Conservation (phyloP, 2,113 vertebrate genomes). For the Eretmodus cyanostictus region DNA sequence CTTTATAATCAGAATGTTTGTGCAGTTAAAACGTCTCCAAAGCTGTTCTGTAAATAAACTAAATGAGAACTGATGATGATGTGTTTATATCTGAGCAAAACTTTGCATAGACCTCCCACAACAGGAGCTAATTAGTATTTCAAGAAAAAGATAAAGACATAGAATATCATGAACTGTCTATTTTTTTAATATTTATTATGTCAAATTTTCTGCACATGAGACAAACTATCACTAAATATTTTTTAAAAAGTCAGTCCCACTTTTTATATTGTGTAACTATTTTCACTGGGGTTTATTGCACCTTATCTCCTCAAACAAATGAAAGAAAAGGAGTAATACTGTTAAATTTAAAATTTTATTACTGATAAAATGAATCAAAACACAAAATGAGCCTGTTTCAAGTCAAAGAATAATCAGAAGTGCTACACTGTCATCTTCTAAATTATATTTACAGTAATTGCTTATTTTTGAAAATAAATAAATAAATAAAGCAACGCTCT, state of each 20-base stretch:
- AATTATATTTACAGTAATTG: fast-evolving
- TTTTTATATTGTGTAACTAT: too few species aligned
- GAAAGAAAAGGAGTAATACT: too few species aligned
- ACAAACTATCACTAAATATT: neutral
- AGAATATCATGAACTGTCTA: fast-evolving
- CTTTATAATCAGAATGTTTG: neutral
- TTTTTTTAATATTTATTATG: fast-evolving
- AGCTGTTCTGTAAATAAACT: fast-evolving
- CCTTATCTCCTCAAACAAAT: too few species aligned
- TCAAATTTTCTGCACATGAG: neutral
- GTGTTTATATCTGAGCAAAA: neutral
- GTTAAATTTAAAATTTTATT: neutral
- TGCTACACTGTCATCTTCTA: neutral
- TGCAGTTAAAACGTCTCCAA: neutral
- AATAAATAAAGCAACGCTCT: neutral
- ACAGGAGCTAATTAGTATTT: neutral
- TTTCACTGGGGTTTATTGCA: too few species aligned
- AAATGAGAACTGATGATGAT: fast-evolving
- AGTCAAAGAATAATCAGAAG: neutral
- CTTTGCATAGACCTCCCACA: neutral
- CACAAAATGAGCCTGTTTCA: fast-evolving
- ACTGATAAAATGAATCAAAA: neutral
- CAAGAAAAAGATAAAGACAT: fast-evolving
- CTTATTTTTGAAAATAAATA: neutral
- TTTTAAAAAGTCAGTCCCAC: too few species aligned